Evolutionary conservation across 2,113 vertebrate species (phyloP).

Genomic region (Rhombomys opimus): DNA sequence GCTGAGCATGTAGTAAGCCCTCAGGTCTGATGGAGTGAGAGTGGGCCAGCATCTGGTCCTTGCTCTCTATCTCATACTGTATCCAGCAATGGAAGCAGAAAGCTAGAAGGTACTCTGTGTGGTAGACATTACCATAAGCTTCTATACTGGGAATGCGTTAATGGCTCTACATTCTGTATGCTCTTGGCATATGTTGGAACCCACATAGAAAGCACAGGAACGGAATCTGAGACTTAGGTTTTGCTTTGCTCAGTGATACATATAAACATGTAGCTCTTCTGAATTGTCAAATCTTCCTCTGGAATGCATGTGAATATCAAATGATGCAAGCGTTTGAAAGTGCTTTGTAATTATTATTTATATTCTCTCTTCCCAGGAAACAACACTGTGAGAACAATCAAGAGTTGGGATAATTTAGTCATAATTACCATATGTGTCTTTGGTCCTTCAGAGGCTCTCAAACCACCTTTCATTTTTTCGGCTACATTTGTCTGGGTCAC

Average conservation of each 20-base stretch:
- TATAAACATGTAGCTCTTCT: not conserved
- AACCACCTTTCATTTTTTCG: not conserved
- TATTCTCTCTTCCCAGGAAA: constrained; percentile 30
- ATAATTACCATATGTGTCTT: constrained; percentile 31
- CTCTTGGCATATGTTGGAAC: not conserved
- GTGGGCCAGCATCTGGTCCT: not conserved
- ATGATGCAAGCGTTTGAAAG: constrained; percentile 44
- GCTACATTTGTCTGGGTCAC: constrained; percentile 2
- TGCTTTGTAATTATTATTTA: constrained; percentile 48
- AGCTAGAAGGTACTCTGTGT: not conserved
- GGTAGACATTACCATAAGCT: not conserved
- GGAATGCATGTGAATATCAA: not conserved
- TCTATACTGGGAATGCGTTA: not conserved
- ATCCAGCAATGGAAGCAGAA: not conserved
- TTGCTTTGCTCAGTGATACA: not conserved
- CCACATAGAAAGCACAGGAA: not conserved
- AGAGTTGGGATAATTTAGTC: constrained; percentile 23
- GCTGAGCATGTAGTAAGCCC: not conserved
- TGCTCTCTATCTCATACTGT: not conserved
- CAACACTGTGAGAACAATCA: constrained; percentile 20
- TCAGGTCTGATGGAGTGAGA: not conserved
- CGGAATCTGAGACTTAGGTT: not conserved
- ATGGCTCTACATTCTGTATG: not conserved
- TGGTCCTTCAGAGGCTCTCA: not conserved
- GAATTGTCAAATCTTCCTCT: constrained; percentile 8